phyloP scores from a whole-genome alignment of 2,113 vertebrate genomes.

The Lutjanus erythropterus region DNA sequence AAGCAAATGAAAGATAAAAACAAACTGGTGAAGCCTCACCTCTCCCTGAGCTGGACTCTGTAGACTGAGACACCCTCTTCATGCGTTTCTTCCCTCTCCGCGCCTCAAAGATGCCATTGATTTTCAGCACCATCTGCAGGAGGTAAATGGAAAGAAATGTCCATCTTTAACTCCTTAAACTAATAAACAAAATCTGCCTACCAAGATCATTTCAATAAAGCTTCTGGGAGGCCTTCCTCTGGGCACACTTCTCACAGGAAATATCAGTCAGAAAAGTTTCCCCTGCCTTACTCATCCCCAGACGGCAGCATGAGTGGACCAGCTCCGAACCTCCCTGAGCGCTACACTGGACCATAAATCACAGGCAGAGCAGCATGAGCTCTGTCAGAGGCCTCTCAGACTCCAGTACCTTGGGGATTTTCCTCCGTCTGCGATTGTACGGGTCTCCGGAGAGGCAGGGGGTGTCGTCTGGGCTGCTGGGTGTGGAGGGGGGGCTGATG shows the following conservation, averaged over 20 bases:
- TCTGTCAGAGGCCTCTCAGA: slow-evolving; percentile 13
- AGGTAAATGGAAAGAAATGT: slow-evolving; percentile 40
- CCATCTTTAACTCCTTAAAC: slow-evolving; percentile 29
- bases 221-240: slow-evolving; percentile 30
- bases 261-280: slow-evolving; percentile 27
- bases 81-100: slow-evolving; percentile 95
- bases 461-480: slow-evolving; percentile 96
- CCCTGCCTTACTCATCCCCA: slow-evolving; percentile 34
- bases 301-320: slow-evolving; percentile 39
- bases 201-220: slow-evolving; percentile 24
- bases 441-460: slow-evolving; percentile 93
- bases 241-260: slow-evolving; percentile 47
- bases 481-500: slow-evolving; percentile 94
- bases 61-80: slow-evolving; percentile 94
- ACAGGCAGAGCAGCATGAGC: slow-evolving; percentile 2
- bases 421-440: slow-evolving; percentile 93
- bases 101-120: slow-evolving; percentile 95
- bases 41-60: slow-evolving; percentile 94
- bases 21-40: slow-evolving; percentile 78
- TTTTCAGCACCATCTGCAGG: slow-evolving; percentile 93
- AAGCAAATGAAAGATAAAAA: not conserved
- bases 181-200: slow-evolving; percentile 21
- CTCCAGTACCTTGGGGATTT: slow-evolving; percentile 92
- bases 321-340: slow-evolving; percentile 14
- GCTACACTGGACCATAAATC: slow-evolving; percentile 41